Conservation (phyloP, 2,797 vertebrate species). For the Catamblyrhynchus diadema region DNA sequence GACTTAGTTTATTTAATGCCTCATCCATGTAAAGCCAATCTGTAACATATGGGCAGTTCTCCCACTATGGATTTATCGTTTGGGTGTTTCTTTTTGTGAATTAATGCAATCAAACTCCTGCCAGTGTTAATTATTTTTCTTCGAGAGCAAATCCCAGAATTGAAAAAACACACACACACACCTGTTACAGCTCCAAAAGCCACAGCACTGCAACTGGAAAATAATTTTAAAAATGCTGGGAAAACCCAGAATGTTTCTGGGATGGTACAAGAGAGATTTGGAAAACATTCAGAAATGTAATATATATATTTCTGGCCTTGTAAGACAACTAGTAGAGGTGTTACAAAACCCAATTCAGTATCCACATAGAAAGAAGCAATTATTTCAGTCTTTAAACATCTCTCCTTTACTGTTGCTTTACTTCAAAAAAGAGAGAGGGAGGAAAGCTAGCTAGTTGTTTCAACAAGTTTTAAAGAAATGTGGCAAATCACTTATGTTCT, state of each 20-base stretch:
- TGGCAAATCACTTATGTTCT: background rate
- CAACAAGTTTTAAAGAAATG: background rate
- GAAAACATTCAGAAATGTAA: background rate
- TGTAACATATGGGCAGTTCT: conserved; percentile 80
- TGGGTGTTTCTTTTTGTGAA: conserved; percentile 74
- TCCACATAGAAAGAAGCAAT: background rate
- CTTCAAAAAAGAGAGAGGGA: background rate
- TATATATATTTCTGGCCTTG: background rate
- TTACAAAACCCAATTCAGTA: background rate
- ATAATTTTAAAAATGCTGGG: background rate
- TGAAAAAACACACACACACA: conserved; percentile 45
- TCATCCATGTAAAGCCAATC: conserved; percentile 80
- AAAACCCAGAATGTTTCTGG: background rate
- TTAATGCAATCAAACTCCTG: conserved; percentile 78
- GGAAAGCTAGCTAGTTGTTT: background rate
- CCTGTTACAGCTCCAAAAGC: conserved; percentile 62
- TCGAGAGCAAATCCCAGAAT: conserved; percentile 73
- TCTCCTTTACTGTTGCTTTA: background rate
- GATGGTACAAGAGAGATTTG: background rate
- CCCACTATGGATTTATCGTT: conserved; percentile 76
- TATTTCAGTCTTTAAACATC: background rate
- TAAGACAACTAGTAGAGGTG: background rate
- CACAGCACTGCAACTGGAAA: background rate
- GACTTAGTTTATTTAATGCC: conserved; percentile 80
- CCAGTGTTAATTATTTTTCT: conserved; percentile 79